A percentile compares a stretch with the other conserved stretches of the same genome.
Conservation (phyloP, 1,140 invertebrate species). For the Xylocopa sonorina region DNA sequence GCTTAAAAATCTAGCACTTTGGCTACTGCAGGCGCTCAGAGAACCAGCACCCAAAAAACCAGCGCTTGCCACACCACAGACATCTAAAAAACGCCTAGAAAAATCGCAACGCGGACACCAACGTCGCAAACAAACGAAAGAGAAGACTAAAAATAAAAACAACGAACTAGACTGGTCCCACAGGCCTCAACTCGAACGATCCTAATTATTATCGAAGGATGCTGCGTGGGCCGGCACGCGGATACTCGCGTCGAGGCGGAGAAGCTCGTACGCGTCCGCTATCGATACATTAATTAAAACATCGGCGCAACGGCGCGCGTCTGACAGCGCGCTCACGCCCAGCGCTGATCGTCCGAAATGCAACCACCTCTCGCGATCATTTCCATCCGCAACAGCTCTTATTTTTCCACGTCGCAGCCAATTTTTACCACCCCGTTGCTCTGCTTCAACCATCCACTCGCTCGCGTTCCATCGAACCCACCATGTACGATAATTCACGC, state of each 20-base stretch:
- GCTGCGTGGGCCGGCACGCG: constrained; percentile 28
- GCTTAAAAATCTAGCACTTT: too few relatives aligned
- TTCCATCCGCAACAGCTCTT: constrained; percentile 7
- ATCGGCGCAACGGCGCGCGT: constrained; percentile 60
- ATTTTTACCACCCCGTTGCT: constrained; percentile 11
- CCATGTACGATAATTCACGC: constrained; percentile 20
- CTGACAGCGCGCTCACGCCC: constrained; percentile 72
- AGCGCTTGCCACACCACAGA: too few relatives aligned
- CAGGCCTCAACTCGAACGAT: too few relatives aligned
- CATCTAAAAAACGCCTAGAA: too few relatives aligned
- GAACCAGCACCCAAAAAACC: too few relatives aligned
- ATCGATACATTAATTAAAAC: constrained; percentile 77
- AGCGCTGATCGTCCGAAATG: constrained; percentile 63
- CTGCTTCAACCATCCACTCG: neutral
- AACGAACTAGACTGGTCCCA: neutral
- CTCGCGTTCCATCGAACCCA: constrained; percentile 25
- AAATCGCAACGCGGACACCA: too few relatives aligned
- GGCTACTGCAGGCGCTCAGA: too few relatives aligned
- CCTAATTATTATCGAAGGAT: constrained; percentile 67
- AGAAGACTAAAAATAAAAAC: neutral
- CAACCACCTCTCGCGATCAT: constrained; percentile 47
- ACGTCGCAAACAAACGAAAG: neutral
- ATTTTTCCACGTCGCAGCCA: neutral
- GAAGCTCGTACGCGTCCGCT: constrained; percentile 50
- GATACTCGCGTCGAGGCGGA: constrained; percentile 48